Conservation (phyloP, 2,113 vertebrate species). For the Scatophagus argus region DNA sequence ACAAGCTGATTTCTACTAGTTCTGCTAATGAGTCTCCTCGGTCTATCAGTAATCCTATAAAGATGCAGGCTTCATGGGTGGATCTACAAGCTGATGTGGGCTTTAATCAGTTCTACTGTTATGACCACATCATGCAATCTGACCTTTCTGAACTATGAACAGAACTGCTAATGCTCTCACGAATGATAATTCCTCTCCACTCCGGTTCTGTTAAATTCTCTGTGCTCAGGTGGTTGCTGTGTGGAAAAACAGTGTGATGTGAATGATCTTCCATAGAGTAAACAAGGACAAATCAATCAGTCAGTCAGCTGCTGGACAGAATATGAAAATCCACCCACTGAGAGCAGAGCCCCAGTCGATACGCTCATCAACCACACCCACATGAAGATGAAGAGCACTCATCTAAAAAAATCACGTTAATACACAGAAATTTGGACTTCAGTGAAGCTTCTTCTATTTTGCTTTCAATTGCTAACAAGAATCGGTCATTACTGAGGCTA, state of each 20-base stretch:
- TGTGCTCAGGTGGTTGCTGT: background rate
- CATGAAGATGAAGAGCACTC: slow-evolving; percentile 1
- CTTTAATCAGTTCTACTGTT: slow-evolving; percentile 31
- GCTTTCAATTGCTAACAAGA: no score
- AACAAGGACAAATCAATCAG: slow-evolving; percentile 23
- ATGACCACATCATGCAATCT: background rate
- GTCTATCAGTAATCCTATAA: slow-evolving; percentile 40
- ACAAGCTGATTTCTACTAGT: background rate
- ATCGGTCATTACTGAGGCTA: no score
- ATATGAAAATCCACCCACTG: background rate
- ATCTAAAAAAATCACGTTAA: background rate
- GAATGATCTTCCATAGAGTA: slow-evolving; percentile 11
- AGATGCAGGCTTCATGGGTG: slow-evolving; percentile 46
- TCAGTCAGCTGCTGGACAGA: slow-evolving; percentile 18
- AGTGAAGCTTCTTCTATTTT: no score
- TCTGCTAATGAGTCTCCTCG: slow-evolving; percentile 43
- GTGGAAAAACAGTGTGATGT: background rate
- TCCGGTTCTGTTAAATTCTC: background rate
- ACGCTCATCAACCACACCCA: background rate
- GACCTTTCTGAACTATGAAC: background rate
- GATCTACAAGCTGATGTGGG: background rate
- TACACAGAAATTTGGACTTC: background rate
- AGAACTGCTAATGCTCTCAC: background rate
- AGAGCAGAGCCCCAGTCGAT: background rate
- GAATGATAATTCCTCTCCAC: background rate